Evolutionary conservation across 2,113 vertebrate genomes (phyloP).

Genomic region (Stigmatopora argus): DNA sequence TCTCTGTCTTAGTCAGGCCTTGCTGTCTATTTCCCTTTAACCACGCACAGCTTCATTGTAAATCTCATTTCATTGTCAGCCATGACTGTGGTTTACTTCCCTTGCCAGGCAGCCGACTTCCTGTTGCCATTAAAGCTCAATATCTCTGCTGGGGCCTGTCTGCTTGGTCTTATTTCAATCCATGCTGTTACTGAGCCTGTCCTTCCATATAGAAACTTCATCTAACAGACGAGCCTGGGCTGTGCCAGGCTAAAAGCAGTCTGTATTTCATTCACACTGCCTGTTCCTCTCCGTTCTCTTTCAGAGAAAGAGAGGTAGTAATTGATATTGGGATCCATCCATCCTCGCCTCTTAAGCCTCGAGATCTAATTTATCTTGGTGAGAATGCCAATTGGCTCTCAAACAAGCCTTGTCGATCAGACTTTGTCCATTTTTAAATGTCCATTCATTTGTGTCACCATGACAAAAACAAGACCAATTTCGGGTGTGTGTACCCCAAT

Average conservation of each 20-base stretch:
- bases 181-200: constrained; percentile 46
- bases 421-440: constrained; percentile 71
- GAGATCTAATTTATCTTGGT: constrained; percentile 72
- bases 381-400: constrained; percentile 68
- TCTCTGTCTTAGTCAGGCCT: constrained; percentile 37
- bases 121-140: constrained; percentile 69
- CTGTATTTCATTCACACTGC: constrained; percentile 67
- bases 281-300: constrained; percentile 56
- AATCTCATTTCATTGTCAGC: constrained; percentile 70
- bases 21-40: constrained; percentile 62
- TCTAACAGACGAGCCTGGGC: constrained; percentile 55
- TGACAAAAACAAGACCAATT: constrained; percentile 70
- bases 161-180: constrained; percentile 66
- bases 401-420: constrained; percentile 66
- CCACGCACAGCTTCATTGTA: constrained; percentile 63
- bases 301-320: constrained; percentile 56
- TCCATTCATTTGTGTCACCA: constrained; percentile 68
- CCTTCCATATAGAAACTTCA: constrained; percentile 60
- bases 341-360: constrained; percentile 68
- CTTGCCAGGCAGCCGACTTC: constrained; percentile 59
- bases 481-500: constrained; percentile 41
- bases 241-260: constrained; percentile 50
- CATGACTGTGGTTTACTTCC: constrained; percentile 62
- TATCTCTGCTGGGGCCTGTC: constrained; percentile 67
- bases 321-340: constrained; percentile 73